phyloP scores from a whole-genome alignment of 2,888 invertebrate species.

The Idaea biselata region DNA sequence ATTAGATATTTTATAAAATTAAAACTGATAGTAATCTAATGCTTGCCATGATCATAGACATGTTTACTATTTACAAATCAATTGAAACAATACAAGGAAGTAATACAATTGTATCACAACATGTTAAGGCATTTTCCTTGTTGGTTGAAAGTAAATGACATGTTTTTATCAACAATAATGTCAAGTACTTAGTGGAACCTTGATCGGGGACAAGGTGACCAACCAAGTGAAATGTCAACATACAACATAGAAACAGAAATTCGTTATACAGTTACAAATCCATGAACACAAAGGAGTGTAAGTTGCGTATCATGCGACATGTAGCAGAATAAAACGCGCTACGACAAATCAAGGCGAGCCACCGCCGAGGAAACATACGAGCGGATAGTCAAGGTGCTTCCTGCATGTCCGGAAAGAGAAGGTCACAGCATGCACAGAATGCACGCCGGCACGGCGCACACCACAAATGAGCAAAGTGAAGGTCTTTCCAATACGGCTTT shows the following conservation, averaged over 20 bases:
- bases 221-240: slow-evolving; percentile 74
- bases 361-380: slow-evolving; percentile 69
- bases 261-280: slow-evolving; percentile 44
- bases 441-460: slow-evolving; percentile 54
- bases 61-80: slow-evolving; percentile 23
- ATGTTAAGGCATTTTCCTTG: slow-evolving; percentile 46
- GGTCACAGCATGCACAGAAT: slow-evolving; percentile 73
- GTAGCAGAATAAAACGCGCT: slow-evolving; percentile 63
- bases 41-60: slow-evolving; percentile 14
- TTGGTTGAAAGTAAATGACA: slow-evolving; percentile 52
- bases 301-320: slow-evolving; percentile 57
- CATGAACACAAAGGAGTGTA: slow-evolving; percentile 52
- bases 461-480: slow-evolving; percentile 66
- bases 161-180: slow-evolving; percentile 63
- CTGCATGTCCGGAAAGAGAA: slow-evolving; percentile 79
- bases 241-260: slow-evolving; percentile 59
- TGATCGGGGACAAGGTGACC: slow-evolving; percentile 73
- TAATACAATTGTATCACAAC: slow-evolving; percentile 30
- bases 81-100: slow-evolving; percentile 43
- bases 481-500: slow-evolving; percentile 54
- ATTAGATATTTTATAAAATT: neutral
- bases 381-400: slow-evolving; percentile 78
- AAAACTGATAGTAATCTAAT: slow-evolving; percentile 4
- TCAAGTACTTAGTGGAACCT: slow-evolving; percentile 68
- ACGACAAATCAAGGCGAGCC: slow-evolving; percentile 67